A percentile compares a stretch with the other conserved stretches of the same genome.
Evolutionary conservation across 2,797 vertebrate species (phyloP).

Genomic region (Microctenopoma stevenorrisi): DNA sequence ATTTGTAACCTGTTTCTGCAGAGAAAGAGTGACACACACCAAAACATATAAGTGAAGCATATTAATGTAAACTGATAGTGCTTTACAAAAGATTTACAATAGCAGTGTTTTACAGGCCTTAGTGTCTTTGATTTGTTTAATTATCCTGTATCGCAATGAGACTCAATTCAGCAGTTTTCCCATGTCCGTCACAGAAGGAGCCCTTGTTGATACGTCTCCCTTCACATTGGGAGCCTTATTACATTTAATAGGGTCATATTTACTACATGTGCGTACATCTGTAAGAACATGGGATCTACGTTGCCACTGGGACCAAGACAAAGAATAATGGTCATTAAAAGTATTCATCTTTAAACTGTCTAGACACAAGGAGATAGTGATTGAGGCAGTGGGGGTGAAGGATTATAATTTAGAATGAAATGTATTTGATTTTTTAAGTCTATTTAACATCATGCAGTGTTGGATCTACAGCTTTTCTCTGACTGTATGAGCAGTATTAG

Average conservation of each 20-base stretch:
- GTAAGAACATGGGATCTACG: not conserved
- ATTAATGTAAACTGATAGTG: not conserved
- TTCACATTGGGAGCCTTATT: not conserved
- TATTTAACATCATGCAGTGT: not conserved
- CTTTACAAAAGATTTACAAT: not conserved
- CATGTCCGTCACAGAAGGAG: not conserved
- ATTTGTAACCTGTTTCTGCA: conserved; percentile 27
- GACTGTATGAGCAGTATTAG: conserved; percentile 4
- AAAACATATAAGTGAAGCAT: not conserved
- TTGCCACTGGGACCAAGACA: not conserved
- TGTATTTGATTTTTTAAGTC: not conserved
- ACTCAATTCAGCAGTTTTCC: not conserved
- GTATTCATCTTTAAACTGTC: not conserved
- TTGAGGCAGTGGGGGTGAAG: too few species aligned
- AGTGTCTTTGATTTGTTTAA: not conserved
- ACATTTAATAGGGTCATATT: not conserved
- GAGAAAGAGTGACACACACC: conserved; percentile 11
- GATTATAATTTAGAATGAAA: not conserved
- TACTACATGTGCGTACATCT: not conserved
- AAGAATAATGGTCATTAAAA: not conserved
- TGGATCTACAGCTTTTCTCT: conserved; percentile 1
- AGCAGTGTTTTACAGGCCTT: not conserved
- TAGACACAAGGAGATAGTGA: not conserved
- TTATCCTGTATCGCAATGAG: not conserved
- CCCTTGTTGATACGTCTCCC: not conserved